These are phyloP conservation scores for Sapajus apella DNA, from an alignment of 2,113 vertebrate species.

Conservation along the genomic window DNA sequence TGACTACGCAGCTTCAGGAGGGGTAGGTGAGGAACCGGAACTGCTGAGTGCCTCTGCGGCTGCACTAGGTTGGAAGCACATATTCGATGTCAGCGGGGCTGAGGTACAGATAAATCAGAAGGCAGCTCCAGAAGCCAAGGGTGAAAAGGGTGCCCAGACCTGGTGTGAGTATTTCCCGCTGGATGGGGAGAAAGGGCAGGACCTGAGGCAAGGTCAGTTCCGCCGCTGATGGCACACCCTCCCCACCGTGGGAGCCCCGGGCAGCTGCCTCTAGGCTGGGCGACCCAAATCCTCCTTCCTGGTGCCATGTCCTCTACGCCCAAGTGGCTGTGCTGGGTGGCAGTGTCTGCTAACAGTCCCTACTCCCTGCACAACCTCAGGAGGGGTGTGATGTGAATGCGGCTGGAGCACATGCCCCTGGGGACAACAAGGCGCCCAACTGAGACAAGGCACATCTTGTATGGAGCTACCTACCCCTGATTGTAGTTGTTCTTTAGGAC, in stretches of 20 bases:
- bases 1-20: background rate
- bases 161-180: constrained; percentile 2
- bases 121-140: constrained; percentile 66
- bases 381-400: accelerated
- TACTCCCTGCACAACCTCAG: background rate
- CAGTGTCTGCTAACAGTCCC: background rate
- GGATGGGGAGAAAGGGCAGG: background rate
- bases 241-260: background rate
- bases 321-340: background rate
- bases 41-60: background rate
- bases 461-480: constrained; percentile 62
- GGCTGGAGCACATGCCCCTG: background rate
- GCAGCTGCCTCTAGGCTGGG: background rate
- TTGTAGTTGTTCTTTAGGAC: constrained; percentile 57
- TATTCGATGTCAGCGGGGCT: background rate
- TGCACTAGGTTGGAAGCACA: constrained; percentile 13
- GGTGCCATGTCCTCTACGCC: background rate
- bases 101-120: constrained; percentile 65
- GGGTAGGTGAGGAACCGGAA: background rate
- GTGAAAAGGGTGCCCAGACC: constrained; percentile 44
- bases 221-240: background rate
- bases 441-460: background rate
- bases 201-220: background rate
- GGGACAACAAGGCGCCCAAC: background rate
- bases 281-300: background rate